Percentiles rank a stretch among this genome's conserved stretches.
phyloP scores from a whole-genome alignment of 1,140 invertebrate genomes.

The Bombus pyrosoma region DNA sequence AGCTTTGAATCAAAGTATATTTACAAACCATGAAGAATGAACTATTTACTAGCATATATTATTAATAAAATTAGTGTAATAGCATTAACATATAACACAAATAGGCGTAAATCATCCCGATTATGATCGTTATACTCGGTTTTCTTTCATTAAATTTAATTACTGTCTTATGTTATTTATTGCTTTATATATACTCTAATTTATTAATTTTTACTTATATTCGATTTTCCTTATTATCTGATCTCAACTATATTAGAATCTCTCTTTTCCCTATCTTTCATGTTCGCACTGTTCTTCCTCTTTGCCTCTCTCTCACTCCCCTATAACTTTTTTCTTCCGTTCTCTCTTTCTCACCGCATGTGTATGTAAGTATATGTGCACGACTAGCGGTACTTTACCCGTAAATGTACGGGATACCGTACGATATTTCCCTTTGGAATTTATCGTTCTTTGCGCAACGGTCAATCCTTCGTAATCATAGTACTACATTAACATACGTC shows the following conservation, averaged over 20 bases:
- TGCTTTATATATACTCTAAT: background rate
- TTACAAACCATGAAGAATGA: background rate
- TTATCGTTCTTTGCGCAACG: conserved; percentile 62
- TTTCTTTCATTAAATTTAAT: conserved; percentile 13
- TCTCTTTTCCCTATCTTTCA: conserved; percentile 44
- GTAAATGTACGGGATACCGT: conserved; percentile 73
- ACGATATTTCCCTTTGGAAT: conserved; percentile 70
- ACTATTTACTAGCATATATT: background rate
- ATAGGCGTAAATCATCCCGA: background rate
- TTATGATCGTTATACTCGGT: background rate
- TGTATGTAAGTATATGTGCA: conserved; percentile 40
- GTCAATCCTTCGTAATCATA: conserved; percentile 44
- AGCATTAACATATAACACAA: background rate
- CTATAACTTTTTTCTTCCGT: conserved; percentile 48
- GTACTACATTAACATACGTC: conserved; percentile 17
- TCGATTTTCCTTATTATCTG: background rate
- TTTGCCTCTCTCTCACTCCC: conserved; percentile 53
- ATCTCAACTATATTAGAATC: conserved; percentile 16
- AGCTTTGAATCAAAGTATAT: too few species aligned
- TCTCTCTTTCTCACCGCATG: conserved; percentile 36
- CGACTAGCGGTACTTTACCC: conserved; percentile 76
- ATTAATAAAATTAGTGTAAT: background rate
- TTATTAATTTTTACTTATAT: background rate
- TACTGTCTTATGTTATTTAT: conserved; percentile 6
- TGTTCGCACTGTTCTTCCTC: conserved; percentile 53